Percentiles rank a stretch among this genome's conserved stretches.
Conservation (phyloP, 35 echinoderm and acorn worm genomes). For the Ptychodera flava region DNA sequence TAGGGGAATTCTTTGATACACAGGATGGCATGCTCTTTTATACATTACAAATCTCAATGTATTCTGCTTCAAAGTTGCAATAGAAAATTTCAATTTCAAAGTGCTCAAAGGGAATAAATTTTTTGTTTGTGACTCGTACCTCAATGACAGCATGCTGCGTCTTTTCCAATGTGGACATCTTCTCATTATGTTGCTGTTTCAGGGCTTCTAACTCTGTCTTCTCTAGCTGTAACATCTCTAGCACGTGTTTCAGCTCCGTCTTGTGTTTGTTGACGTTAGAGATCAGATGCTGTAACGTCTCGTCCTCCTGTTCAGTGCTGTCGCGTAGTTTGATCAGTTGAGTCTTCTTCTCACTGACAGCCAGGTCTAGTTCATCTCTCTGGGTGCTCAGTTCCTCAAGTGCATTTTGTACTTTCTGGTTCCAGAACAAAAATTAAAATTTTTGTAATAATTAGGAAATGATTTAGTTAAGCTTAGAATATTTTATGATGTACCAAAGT, state of each 20-base stretch:
- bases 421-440: neutral
- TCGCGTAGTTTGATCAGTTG: conserved; percentile 29
- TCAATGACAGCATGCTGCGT: conserved; percentile 78
- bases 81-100: too few relatives aligned
- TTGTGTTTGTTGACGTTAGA: conserved; percentile 64
- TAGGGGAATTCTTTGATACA: too few relatives aligned
- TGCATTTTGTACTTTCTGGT: conserved; percentile 57
- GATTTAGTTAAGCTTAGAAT: too few relatives aligned
- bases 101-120: too few relatives aligned
- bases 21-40: too few relatives aligned
- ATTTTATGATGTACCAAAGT: too few relatives aligned
- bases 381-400: conserved; percentile 45
- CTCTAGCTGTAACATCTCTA: conserved; percentile 97
- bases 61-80: too few relatives aligned
- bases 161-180: conserved; percentile 74
- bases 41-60: too few relatives aligned
- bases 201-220: conserved; percentile 93
- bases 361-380: conserved; percentile 20
- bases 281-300: conserved; percentile 26
- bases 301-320: conserved; percentile 30
- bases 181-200: conserved; percentile 71
- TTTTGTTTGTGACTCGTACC: too few relatives aligned
- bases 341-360: conserved; percentile 21
- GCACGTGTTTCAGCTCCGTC: conserved; percentile 81
- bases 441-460: too few relatives aligned